Evolutionary conservation across 1,140 invertebrate genomes (phyloP).

Genomic region (Bombus difficillimus): DNA sequence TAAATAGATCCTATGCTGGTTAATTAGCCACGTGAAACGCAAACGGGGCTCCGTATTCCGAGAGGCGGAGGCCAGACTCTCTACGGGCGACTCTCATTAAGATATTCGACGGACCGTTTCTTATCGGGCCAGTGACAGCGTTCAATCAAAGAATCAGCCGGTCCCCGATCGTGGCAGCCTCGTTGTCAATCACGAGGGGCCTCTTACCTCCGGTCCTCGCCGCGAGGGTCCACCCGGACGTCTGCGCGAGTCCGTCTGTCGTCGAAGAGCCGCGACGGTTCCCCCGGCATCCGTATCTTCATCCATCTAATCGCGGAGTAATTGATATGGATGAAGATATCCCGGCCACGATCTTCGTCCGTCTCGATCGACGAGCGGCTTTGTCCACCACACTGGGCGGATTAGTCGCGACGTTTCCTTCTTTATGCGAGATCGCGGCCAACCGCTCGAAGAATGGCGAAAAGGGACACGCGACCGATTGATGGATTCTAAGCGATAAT

Average conservation of each 20-base stretch:
- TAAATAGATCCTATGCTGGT: conserved; percentile 64
- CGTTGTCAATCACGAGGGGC: conserved; percentile 81
- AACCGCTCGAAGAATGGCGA: conserved; percentile 7
- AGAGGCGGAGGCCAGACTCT: not conserved
- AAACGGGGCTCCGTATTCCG: not conserved
- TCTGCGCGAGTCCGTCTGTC: conserved; percentile 37
- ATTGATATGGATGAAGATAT: conserved; percentile 83
- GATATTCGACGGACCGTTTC: conserved; percentile 78
- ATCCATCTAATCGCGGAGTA: conserved; percentile 83
- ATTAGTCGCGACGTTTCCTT: conserved; percentile 53
- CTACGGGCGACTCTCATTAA: conserved; percentile 77
- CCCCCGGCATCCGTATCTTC: conserved; percentile 75
- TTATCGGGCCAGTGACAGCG: conserved; percentile 81
- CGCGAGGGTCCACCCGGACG: conserved; percentile 48
- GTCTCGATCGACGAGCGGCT: conserved; percentile 4
- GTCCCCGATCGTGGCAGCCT: conserved; percentile 69
- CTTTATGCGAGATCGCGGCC: conserved; percentile 42
- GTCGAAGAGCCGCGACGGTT: conserved; percentile 20
- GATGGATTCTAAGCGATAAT: conserved; percentile 49
- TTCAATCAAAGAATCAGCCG: conserved; percentile 80
- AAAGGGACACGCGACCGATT: conserved; percentile 1
- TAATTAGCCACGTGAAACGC: conserved; percentile 68
- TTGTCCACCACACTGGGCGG: conserved; percentile 12
- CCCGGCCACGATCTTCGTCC: conserved; percentile 60
- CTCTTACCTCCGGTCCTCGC: conserved; percentile 57